phyloP scores from a whole-genome alignment of 2,113 vertebrate species.

The Caracal caracal region DNA sequence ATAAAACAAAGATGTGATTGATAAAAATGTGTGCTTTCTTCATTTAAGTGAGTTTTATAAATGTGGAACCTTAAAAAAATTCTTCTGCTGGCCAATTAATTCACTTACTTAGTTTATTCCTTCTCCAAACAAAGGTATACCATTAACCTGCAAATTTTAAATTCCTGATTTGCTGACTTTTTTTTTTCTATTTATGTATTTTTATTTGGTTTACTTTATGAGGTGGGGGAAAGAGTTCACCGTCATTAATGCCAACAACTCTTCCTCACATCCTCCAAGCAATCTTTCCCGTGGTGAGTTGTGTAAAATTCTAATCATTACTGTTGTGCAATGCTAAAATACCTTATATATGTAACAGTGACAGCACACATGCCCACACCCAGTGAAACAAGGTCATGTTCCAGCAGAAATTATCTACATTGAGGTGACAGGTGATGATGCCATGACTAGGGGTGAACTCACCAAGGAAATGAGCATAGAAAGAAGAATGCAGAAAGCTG shows the following conservation, averaged over 20 bases:
- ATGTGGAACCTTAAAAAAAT: neutral
- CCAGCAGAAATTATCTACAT: neutral
- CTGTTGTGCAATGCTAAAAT: conserved; percentile 45
- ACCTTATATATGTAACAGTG: neutral
- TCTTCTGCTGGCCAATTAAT: conserved; percentile 15
- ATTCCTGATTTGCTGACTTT: neutral
- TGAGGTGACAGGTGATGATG: neutral
- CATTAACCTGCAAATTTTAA: conserved; percentile 45
- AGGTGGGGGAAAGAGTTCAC: neutral
- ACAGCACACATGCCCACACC: neutral
- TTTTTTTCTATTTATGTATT: conserved; percentile 27
- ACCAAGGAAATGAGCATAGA: conserved; percentile 51
- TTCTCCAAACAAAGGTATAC: neutral
- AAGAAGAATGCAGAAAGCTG: conserved; percentile 30
- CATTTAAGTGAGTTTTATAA: conserved; percentile 37
- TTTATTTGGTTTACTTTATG: conserved; percentile 47
- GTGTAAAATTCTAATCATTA: neutral
- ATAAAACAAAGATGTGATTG: conserved; percentile 16
- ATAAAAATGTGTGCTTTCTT: conserved; percentile 12
- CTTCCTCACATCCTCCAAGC: neutral
- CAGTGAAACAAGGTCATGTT: conserved; percentile 36
- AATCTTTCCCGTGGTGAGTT: conserved; percentile 17
- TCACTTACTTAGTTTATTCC: conserved; percentile 53
- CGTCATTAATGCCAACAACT: neutral
- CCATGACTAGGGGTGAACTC: conserved; percentile 26